Base-by-base conservation (phyloP, 2,113 vertebrate genomes). In the Coryphaenoides rupestris region DNA sequence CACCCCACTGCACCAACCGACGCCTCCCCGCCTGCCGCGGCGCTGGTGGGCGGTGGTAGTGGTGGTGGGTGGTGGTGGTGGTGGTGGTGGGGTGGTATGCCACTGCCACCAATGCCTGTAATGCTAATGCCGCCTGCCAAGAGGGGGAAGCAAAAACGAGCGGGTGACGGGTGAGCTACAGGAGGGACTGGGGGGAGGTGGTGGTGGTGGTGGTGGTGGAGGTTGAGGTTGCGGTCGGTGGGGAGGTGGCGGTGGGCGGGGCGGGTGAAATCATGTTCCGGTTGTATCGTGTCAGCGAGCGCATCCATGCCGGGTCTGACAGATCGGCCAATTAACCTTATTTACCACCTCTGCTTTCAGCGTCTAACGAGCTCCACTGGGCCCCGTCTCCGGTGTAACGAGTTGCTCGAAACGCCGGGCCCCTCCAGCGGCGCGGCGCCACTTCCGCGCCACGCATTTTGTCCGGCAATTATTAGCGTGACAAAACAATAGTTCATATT, bases 261-360 rank as follows among this genome's bases (percentile, higher is more conserved):
- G 14, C 56, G 73, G 76, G 73, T 82, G 77, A 78, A 86, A 66
- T 82, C 72, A 77, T 79, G 81, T 85, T 84, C 63, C 50, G 77
- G 71, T 84, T 78, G 83, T 79, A 79, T 62, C 71, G 23, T 84
- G 85, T 90, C 86, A 90, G 77, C 46, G 64, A 62, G 71, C 72
- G 85, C 87, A 86, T 87, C 76, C 82, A 82, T 53, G 60, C 76
- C 22, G 62, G 74, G 21, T 83, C 81, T 90, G 90, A 90, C 90
- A 90, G 88, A 88, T 89, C 75, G 56, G 71, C 90, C 88, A 91
- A 92, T 92, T 92, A 92, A 90, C 88, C 89, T 92, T 92, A 91
- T 91, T 92, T 92, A 90, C 90, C 56, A 65, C 26, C 4, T 75
- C 78, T 83, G 73, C 69, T 69, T 76, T 77, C 74, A 19, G 82